Conservation (phyloP, 2,888 invertebrate species). For the Formica aserva region DNA sequence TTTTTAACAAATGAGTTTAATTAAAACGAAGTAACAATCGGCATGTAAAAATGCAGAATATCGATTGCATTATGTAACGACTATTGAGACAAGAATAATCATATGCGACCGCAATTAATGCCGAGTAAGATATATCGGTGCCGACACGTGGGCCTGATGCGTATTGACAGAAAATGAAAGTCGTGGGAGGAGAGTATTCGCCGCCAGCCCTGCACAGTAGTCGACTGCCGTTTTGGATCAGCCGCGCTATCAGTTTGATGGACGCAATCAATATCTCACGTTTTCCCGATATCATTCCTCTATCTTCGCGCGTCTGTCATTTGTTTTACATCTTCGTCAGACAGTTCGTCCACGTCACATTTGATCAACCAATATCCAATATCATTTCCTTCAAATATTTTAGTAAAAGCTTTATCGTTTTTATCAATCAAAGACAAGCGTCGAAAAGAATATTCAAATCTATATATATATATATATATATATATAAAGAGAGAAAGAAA, state of each 20-base stretch:
- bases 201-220: slow-evolving; percentile 20
- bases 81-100: slow-evolving; percentile 31
- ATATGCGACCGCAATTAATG: slow-evolving; percentile 31
- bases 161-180: slow-evolving; percentile 44
- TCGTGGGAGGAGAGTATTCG: slow-evolving; percentile 23
- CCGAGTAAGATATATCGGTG: slow-evolving; percentile 15
- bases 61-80: slow-evolving; percentile 3
- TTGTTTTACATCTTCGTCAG: slow-evolving; percentile 31
- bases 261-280: slow-evolving; percentile 49
- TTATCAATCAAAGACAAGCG: not conserved
- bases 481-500: too few species aligned
- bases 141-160: slow-evolving; percentile 5
- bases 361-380: not conserved
- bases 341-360: slow-evolving; percentile 21
- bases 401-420: not conserved
- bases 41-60: not conserved
- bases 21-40: not conserved
- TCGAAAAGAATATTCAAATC: not conserved
- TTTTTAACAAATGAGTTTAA: not conserved
- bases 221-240: slow-evolving; percentile 44
- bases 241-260: slow-evolving; percentile 47
- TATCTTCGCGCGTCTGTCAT: slow-evolving; percentile 24
- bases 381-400: slow-evolving; percentile 18
- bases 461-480: too few species aligned
- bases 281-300: slow-evolving; percentile 18